Base-by-base conservation (phyloP, 2,113 vertebrate genomes). In the Paracanthobrama guichenoti region DNA sequence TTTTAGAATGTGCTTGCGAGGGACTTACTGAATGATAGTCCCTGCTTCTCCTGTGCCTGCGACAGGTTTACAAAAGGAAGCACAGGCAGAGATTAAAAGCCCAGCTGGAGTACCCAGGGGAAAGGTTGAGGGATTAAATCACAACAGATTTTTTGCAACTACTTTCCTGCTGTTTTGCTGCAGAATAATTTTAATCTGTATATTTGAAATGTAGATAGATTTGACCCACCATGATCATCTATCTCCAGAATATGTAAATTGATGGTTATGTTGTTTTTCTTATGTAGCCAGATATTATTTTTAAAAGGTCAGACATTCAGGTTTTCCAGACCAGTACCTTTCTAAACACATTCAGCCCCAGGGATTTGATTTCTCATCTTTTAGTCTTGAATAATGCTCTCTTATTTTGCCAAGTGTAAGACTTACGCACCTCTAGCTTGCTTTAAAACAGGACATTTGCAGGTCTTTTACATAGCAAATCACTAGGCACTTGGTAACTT, bases 21-120 rank as follows among this genome's bases (percentile, higher is more conserved):
- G 24, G 69, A 26, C 72, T 42, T 57, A 79, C 59, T 35, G 44
- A 79, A 71, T 66, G 57, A 48, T 59, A 78, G 71, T 82, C 59
- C 6, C 14, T 71, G 31, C 59, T 84, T 84, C 62, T 67, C 35
- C 31, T 16, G 20, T 24, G 59, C 53, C 16, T 50, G 62, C 24
- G n/a, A 16, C 74, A 35, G 46, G 83, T 76, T 83, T 79, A 74
- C 55, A 79, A 80, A 74, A 59, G 77, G 64, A 75, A 60, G 24
- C 79, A 79, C 28, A 73, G 75, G 44, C 57, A 87, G 85, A 60
- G 42, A 78, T 42, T 64, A 85, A 66, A 82, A 59, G 50, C 62
- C 83, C 83, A 72, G 35, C n/a, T 55, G 62, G 83, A 71, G 22
- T 24, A 42, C n/a, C 62, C 22, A 39, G 50, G 77, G 39, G 24